A percentile compares a stretch with the other conserved stretches of the same genome.
Conservation (phyloP, 2,797 vertebrate genomes). For the Odontamblyopus rebecca region DNA sequence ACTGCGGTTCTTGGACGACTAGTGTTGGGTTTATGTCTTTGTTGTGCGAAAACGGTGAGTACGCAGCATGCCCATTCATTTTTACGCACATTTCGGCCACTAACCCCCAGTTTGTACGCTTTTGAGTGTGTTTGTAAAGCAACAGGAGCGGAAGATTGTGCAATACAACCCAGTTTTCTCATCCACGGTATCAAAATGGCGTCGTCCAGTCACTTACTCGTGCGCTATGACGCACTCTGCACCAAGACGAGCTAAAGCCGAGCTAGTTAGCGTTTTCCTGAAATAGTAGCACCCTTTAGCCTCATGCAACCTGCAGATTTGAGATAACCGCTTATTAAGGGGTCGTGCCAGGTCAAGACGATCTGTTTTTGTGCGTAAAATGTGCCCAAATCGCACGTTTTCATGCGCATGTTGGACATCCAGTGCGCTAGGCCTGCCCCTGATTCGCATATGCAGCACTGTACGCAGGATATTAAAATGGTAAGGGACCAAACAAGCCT, state of each 20-base stretch:
- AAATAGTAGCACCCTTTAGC: constrained; percentile 21
- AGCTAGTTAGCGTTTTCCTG: constrained; percentile 33
- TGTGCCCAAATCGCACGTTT: not conserved
- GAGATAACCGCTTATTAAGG: not conserved
- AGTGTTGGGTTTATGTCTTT: constrained; percentile 99
- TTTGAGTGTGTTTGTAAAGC: accelerated
- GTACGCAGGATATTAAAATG: constrained; percentile 3
- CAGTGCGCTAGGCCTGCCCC: not conserved
- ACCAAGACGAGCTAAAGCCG: constrained; percentile 61
- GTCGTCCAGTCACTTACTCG: constrained; percentile 67
- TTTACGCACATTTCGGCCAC: not conserved
- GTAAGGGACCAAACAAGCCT: not conserved
- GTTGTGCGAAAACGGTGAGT: constrained; percentile 98
- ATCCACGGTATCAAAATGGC: constrained; percentile 81
- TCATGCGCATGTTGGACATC: not conserved
- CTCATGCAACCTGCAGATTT: constrained; percentile 2
- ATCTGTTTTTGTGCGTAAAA: not conserved
- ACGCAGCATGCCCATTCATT: not conserved
- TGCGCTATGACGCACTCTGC: constrained; percentile 83
- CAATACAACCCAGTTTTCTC: constrained; percentile 31
- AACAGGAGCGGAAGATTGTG: not conserved
- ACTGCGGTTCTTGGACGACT: constrained; percentile 92
- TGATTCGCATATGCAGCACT: not conserved
- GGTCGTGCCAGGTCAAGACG: constrained; percentile 14
- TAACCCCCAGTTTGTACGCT: accelerated